These are phyloP conservation scores for Prionailurus viverrinus DNA, from an alignment of 2,113 vertebrate species.

Conservation along the genomic window DNA sequence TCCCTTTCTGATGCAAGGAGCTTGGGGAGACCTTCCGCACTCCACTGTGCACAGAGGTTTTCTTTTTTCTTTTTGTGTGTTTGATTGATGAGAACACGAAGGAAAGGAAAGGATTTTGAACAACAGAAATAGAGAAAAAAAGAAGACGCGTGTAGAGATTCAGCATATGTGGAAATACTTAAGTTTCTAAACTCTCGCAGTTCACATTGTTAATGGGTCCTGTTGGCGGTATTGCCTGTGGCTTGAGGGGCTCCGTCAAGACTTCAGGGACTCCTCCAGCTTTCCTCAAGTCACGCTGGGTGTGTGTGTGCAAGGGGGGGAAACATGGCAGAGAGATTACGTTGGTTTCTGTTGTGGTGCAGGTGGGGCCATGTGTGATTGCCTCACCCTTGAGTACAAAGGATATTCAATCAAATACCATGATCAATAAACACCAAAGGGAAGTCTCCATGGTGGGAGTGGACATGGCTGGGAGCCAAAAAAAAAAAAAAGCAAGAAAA, in stretches of 20 bases:
- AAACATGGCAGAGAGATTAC: not conserved
- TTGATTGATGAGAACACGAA: not conserved
- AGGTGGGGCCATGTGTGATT: not conserved
- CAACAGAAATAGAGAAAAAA: not conserved
- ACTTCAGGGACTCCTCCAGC: fast-evolving
- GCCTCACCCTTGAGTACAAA: not conserved
- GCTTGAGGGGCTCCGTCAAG: fast-evolving
- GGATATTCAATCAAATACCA: not conserved
- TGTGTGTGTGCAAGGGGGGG: not conserved
- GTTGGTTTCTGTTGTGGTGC: not conserved
- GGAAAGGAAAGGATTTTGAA: not conserved
- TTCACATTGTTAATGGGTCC: not conserved
- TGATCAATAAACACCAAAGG: not conserved
- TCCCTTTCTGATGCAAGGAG: no score
- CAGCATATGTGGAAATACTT: not conserved
- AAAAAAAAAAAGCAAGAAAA: not conserved
- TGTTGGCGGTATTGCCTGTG: not conserved
- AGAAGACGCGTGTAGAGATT: no score
- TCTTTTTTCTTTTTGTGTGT: not conserved
- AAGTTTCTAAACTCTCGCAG: not conserved
- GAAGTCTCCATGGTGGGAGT: not conserved
- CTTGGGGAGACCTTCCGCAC: fast-evolving
- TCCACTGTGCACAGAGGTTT: fast-evolving
- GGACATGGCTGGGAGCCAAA: not conserved
- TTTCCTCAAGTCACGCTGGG: not conserved